Evolutionary conservation across 2,797 vertebrate genomes (phyloP).

Genomic region (Siniperca obscura): DNA sequence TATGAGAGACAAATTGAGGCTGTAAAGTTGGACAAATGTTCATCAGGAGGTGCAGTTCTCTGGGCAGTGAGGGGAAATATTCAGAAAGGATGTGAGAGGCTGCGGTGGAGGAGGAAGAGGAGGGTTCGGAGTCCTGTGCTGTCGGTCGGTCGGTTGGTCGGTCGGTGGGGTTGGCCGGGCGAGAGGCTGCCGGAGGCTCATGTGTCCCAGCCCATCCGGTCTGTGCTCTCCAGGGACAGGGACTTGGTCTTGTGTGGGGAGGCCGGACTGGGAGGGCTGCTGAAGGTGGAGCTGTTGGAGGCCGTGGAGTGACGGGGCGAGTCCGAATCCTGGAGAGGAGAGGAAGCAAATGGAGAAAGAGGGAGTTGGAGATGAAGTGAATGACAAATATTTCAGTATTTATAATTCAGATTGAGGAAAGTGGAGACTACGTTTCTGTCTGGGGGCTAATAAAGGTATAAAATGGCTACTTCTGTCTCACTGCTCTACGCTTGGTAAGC

Average conservation of each 20-base stretch:
- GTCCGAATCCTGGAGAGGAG: constrained; percentile 91
- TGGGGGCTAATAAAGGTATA: neutral
- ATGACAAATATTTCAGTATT: rapidly evolving
- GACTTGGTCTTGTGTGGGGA: constrained; percentile 98
- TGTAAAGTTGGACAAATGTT: constrained; percentile 44
- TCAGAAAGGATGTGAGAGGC: constrained; percentile 35
- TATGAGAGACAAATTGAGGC: constrained; percentile 32
- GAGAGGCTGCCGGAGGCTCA: constrained; percentile 79
- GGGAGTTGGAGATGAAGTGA: neutral
- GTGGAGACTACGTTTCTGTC: neutral
- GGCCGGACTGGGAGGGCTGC: constrained; percentile 95
- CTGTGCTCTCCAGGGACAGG: constrained; percentile 96
- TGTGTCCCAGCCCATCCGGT: constrained; percentile 96
- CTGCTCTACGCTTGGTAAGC: neutral
- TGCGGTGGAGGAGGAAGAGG: constrained; percentile 30
- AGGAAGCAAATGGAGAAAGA: neutral
- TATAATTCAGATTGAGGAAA: neutral
- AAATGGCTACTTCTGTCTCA: neutral
- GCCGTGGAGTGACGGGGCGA: constrained; percentile 97
- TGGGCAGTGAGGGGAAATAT: constrained; percentile 59
- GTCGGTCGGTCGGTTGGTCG: constrained; percentile 36
- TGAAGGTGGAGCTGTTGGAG: constrained; percentile 99
- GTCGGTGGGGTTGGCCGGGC: neutral
- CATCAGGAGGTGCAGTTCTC: constrained; percentile 72
- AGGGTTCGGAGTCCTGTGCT: constrained; percentile 70